Percentiles rank a stretch among this genome's conserved stretches.
Evolutionary conservation across 2,113 vertebrate genomes (phyloP).

Genomic region (Accipiter virgatus): DNA sequence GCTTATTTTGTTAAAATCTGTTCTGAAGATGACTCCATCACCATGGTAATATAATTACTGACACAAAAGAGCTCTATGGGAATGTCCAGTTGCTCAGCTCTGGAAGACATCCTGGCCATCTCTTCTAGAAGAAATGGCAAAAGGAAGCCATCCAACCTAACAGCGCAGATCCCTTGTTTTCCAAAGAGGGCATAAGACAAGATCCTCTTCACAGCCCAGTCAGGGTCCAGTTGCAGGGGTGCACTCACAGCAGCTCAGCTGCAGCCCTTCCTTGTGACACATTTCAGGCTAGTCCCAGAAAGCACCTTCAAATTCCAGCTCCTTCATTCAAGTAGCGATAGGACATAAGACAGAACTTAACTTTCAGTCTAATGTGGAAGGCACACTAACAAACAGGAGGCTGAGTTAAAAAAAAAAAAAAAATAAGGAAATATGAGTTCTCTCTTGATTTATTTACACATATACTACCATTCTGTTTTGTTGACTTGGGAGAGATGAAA

Average conservation of each 20-base stretch:
- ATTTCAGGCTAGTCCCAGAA: neutral
- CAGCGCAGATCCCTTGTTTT: neutral
- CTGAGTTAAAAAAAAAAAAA: neutral
- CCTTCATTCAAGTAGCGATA: neutral
- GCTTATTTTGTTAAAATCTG: neutral
- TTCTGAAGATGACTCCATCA: neutral
- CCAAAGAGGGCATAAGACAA: neutral
- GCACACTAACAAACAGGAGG: neutral
- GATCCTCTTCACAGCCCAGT: neutral
- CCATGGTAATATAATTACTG: neutral
- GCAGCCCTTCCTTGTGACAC: neutral
- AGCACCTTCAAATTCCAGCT: neutral
- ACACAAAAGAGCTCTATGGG: neutral
- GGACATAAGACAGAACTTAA: neutral
- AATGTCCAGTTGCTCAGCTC: neutral
- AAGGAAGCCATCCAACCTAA: neutral
- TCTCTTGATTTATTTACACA: neutral
- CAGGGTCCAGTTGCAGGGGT: too few relatives aligned
- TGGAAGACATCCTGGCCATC: neutral
- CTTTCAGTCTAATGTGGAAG: neutral
- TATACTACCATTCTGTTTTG: neutral
- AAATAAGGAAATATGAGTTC: neutral
- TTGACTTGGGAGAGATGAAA: neutral
- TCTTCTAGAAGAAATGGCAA: neutral
- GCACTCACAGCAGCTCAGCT: neutral